Evolutionary conservation across 1,140 invertebrate species (phyloP).

Genomic region (Microplitis demolitor): DNA sequence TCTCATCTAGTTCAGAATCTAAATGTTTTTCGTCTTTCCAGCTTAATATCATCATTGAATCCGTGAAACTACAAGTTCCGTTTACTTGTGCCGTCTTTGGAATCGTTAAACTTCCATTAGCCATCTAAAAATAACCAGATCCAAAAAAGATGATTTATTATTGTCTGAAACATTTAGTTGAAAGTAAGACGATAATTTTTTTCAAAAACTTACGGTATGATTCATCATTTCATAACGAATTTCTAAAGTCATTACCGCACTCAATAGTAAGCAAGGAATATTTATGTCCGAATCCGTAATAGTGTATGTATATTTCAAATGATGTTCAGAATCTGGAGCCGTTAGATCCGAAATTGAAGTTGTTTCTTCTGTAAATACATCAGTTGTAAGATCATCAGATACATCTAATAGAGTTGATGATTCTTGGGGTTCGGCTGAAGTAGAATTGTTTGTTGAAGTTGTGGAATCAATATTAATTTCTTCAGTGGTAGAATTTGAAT

Average conservation of each 20-base stretch:
- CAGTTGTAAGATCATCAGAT: neutral
- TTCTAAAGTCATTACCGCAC: slow-evolving; percentile 29
- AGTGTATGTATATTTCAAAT: slow-evolving; percentile 20
- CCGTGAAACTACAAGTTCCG: slow-evolving; percentile 28
- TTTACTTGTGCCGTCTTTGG: slow-evolving; percentile 20
- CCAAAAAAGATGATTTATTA: neutral
- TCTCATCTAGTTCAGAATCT: neutral
- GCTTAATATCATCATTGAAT: slow-evolving; percentile 23
- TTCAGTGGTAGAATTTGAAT: neutral
- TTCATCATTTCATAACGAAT: slow-evolving; percentile 18
- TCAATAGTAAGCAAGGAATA: slow-evolving; percentile 30
- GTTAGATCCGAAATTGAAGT: neutral
- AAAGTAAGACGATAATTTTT: neutral
- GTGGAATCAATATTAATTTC: neutral
- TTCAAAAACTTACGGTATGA: slow-evolving; percentile 14
- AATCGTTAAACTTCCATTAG: slow-evolving; percentile 14
- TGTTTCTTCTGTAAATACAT: neutral
- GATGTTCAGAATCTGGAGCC: neutral
- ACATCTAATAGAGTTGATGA: neutral
- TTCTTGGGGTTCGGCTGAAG: neutral
- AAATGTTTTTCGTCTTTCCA: slow-evolving; percentile 10
- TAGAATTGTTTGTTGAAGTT: neutral
- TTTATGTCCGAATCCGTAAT: neutral
- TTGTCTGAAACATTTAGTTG: neutral
- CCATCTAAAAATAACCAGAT: slow-evolving; percentile 17